phyloP scores from a whole-genome alignment of 2,113 vertebrate species.

The Neoarius graeffei region DNA sequence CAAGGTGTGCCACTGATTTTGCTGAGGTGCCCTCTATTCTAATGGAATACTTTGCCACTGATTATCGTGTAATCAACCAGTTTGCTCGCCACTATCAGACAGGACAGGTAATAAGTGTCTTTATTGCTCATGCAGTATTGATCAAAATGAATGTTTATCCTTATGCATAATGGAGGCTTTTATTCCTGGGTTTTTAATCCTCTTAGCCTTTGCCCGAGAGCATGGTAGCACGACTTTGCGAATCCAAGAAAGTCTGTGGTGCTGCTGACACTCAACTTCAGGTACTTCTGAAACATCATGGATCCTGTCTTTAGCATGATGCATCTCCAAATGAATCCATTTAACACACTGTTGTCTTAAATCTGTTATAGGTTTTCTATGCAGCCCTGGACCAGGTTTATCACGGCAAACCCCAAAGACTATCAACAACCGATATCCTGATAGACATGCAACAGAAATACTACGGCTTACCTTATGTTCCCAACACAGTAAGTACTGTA shows the following conservation, averaged over 20 bases:
- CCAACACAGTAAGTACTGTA: slow-evolving; percentile 79
- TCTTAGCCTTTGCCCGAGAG: slow-evolving; percentile 83
- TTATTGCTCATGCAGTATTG: background rate
- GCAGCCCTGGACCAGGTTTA: slow-evolving; percentile 94
- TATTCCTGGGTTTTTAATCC: slow-evolving; percentile 19
- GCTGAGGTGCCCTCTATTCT: slow-evolving; percentile 97
- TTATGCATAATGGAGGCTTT: background rate
- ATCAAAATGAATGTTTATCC: background rate
- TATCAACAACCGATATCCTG: slow-evolving; percentile 89
- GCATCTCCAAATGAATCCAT: background rate
- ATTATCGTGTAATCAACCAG: slow-evolving; percentile 91
- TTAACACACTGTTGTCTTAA: background rate
- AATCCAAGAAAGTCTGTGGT: slow-evolving; percentile 95
- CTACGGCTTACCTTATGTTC: slow-evolving; percentile 87
- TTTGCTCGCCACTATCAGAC: slow-evolving; percentile 96
- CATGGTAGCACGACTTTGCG: slow-evolving; percentile 92
- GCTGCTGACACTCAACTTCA: slow-evolving; percentile 95
- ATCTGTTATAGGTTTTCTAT: slow-evolving; percentile 84
- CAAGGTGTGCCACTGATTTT: slow-evolving; percentile 95
- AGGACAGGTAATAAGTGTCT: slow-evolving; percentile 81
- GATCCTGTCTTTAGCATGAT: background rate
- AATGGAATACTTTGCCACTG: slow-evolving; percentile 97
- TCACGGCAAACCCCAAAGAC: slow-evolving; percentile 82
- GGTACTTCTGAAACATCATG: slow-evolving; percentile 69
- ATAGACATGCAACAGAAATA: slow-evolving; percentile 87